Conservation (phyloP, 2,113 vertebrate species). For the Hydrolagus affinis region DNA sequence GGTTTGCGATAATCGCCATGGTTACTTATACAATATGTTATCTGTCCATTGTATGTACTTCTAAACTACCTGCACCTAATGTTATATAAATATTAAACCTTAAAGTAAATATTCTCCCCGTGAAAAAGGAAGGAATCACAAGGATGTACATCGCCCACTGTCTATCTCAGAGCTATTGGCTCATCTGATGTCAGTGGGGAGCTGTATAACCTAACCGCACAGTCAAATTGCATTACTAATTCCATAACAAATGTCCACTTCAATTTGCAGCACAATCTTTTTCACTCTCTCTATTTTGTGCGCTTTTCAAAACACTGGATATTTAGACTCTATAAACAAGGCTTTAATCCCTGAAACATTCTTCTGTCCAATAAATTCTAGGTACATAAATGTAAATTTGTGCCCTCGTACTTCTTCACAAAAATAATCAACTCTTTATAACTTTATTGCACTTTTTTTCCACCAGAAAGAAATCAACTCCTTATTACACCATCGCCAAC, state of each 20-base stretch:
- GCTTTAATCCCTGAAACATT: background rate
- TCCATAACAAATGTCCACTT: conserved; percentile 2
- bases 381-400: too few relatives aligned
- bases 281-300: background rate
- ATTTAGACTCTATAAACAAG: background rate
- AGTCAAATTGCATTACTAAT: background rate
- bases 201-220: background rate
- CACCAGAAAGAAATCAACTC: too few relatives aligned
- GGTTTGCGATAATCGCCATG: conserved; percentile 1
- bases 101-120: background rate
- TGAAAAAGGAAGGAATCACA: background rate
- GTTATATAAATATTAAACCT: background rate
- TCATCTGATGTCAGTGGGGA: background rate
- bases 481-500: too few relatives aligned
- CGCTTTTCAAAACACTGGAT: background rate
- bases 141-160: background rate
- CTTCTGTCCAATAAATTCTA: background rate
- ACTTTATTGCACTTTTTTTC: too few relatives aligned
- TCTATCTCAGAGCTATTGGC: background rate
- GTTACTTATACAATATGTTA: background rate
- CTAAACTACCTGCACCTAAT: background rate
- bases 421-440: too few relatives aligned
- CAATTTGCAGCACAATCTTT: conserved; percentile 2
- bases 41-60: background rate
- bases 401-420: too few relatives aligned